Conservation (phyloP, 2,888 invertebrate species). For the Smittia aterrima region DNA sequence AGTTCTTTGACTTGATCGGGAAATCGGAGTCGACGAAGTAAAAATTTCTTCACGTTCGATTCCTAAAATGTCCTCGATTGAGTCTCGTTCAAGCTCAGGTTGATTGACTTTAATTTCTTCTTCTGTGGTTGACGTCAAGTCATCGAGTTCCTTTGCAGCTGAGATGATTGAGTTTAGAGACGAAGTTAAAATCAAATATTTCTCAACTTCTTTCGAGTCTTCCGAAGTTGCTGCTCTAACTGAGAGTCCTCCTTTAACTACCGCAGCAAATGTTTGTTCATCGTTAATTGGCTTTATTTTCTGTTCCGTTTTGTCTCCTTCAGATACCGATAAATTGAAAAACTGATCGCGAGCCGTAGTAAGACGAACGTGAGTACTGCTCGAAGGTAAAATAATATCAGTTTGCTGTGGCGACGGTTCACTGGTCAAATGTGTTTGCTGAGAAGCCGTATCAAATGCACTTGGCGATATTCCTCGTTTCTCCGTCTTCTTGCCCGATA, state of each 20-base stretch:
- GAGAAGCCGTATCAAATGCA: slow-evolving; percentile 33
- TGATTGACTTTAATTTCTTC: neutral
- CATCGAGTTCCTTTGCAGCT: slow-evolving; percentile 11
- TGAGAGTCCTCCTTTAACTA: slow-evolving; percentile 15
- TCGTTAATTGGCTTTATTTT: slow-evolving; percentile 6
- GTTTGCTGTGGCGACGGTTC: neutral
- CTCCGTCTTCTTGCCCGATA: slow-evolving; percentile 51
- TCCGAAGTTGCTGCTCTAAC: neutral
- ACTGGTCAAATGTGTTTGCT: neutral
- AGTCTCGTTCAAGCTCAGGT: neutral
- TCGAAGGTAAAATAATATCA: slow-evolving; percentile 33
- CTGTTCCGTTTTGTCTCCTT: neutral
- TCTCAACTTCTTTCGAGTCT: slow-evolving; percentile 16
- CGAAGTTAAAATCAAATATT: slow-evolving; percentile 28
- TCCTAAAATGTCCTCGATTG: neutral
- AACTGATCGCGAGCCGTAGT: slow-evolving; percentile 21
- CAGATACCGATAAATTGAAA: slow-evolving; percentile 9
- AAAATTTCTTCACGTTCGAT: neutral
- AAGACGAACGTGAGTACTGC: neutral
- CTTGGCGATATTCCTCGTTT: slow-evolving; percentile 6
- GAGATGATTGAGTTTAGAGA: slow-evolving; percentile 24
- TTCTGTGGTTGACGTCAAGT: neutral
- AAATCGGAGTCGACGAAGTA: neutral
- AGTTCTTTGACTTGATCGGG: too few species aligned
- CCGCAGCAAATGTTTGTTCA: neutral